phyloP scores from a whole-genome alignment of 2,113 vertebrate genomes.

The Glaucidium brasilianum region DNA sequence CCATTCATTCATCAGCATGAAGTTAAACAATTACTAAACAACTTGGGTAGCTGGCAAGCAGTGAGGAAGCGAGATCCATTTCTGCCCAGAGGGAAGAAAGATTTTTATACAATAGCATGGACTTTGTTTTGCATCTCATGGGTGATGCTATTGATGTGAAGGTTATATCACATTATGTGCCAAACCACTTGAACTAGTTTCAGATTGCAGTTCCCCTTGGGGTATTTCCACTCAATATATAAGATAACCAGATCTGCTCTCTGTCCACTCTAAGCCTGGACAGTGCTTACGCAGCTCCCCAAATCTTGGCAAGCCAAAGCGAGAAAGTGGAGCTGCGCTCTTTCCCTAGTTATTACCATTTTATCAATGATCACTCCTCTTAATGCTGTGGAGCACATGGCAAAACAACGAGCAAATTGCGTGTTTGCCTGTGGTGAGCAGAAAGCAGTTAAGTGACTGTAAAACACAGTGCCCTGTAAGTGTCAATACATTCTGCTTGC shows the following conservation, averaged over 20 bases:
- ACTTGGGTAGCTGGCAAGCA: conserved; percentile 46
- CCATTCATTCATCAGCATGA: conserved; percentile 53
- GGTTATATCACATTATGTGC: conserved; percentile 24
- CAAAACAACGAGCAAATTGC: not conserved
- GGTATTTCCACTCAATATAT: not conserved
- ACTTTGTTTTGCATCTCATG: conserved; percentile 41
- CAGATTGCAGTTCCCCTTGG: conserved; percentile 26
- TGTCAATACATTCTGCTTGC: not conserved
- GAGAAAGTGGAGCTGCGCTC: not conserved
- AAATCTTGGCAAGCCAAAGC: not conserved
- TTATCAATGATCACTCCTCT: conserved; percentile 8
- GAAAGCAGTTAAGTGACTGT: not conserved
- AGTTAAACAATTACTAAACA: conserved; percentile 48
- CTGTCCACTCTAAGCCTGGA: conserved; percentile 13
- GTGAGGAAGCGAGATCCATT: conserved; percentile 35
- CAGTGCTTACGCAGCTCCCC: conserved; percentile 30
- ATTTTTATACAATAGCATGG: conserved; percentile 20
- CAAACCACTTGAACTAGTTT: conserved; percentile 42
- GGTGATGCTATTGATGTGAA: conserved; percentile 27
- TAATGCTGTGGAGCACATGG: not conserved
- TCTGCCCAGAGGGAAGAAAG: conserved; percentile 50
- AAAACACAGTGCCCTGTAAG: rapidly evolving
- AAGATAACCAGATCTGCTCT: conserved; percentile 40
- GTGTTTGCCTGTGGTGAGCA: not conserved
- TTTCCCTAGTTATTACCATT: not conserved